phyloP scores from a whole-genome alignment of 2,797 vertebrate species.

The Gadopsis marmoratus region DNA sequence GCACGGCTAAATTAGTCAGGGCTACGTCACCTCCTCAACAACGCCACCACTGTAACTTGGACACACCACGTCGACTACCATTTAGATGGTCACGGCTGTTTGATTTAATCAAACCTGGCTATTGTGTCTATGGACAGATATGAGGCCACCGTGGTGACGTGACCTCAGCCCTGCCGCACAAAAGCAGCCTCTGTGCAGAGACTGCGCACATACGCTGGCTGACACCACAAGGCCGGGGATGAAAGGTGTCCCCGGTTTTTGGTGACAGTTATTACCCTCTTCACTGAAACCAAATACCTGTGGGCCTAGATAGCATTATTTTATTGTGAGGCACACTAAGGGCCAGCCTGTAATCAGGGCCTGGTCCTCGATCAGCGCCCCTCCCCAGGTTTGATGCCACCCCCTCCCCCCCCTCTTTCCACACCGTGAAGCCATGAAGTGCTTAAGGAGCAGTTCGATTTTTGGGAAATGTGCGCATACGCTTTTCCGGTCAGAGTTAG shows the following conservation, averaged over 20 bases:
- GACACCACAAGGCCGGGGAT: conserved; percentile 75
- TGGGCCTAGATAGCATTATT: conserved; percentile 82
- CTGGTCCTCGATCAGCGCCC: conserved; percentile 68
- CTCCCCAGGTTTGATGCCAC: conserved; percentile 66
- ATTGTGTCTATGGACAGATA: conserved; percentile 77
- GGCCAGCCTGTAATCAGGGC: conserved; percentile 79
- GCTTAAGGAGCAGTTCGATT: conserved; percentile 5
- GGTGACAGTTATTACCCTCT: conserved; percentile 84
- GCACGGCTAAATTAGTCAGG: conserved; percentile 63
- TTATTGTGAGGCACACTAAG: conserved; percentile 75
- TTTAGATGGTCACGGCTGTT: conserved; percentile 80
- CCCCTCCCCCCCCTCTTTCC: conserved; percentile 44
- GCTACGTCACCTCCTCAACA: conserved; percentile 67
- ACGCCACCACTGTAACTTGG: conserved; percentile 54
- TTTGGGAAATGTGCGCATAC: neutral
- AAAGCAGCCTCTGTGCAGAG: conserved; percentile 77
- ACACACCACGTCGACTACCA: conserved; percentile 66
- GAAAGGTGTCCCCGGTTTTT: conserved; percentile 83
- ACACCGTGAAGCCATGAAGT: conserved; percentile 28
- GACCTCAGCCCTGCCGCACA: conserved; percentile 69
- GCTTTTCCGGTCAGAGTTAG: neutral
- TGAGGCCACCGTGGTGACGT: conserved; percentile 66
- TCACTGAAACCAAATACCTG: conserved; percentile 84
- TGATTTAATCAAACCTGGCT: conserved; percentile 80
- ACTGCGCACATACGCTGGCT: conserved; percentile 74